Evolutionary conservation across 2,113 vertebrate genomes (phyloP), one percentile per base, ranked within the genome.

Genomic region (Esox niger): DNA sequence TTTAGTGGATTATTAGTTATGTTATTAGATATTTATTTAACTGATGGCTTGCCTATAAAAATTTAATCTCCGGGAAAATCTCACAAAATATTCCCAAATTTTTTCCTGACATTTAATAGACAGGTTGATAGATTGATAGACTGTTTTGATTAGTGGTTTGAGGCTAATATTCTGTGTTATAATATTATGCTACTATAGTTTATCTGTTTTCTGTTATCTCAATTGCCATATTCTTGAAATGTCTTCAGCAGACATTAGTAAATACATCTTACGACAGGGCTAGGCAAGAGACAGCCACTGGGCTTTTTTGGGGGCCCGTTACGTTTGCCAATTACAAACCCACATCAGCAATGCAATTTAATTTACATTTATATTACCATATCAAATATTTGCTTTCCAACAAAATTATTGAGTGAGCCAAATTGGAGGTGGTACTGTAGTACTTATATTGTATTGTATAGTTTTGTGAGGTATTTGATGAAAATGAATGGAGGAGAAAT

Each of bases 91-190:
- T 61, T 76, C 6, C 73, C 64, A 66, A 20, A 43, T 57, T 56
- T 65, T 6, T 66, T 64, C 74, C 78, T 78, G 71, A 26, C 74
- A 61, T 70, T 61, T n/a, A n/a, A n/a, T n/a, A n/a, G n/a, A n/a
- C n/a, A n/a, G n/a, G n/a, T n/a, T n/a, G n/a, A n/a, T n/a, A n/a
- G n/a, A n/a, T n/a, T n/a, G n/a, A n/a, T 70, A 57, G 9, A 23
- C 10, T 23, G 52, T 55, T 3, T 55, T 10, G 7, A 32, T 59
- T 17, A 56, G 70, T n/a, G 62, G 32, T 68, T 67, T 68, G 56
- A 65, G 62, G 78, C 71, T 82, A 43, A 69, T 54, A 62, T 58
- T 32, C 64, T 27, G 25, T 57, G 35, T 38, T 61, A 6, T 5
- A 64, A 30, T 29, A 17, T 57, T 29, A 52, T 52, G 7, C 20